Conservation (phyloP, 2,113 vertebrate genomes). For the Apaloderma vittatum region DNA sequence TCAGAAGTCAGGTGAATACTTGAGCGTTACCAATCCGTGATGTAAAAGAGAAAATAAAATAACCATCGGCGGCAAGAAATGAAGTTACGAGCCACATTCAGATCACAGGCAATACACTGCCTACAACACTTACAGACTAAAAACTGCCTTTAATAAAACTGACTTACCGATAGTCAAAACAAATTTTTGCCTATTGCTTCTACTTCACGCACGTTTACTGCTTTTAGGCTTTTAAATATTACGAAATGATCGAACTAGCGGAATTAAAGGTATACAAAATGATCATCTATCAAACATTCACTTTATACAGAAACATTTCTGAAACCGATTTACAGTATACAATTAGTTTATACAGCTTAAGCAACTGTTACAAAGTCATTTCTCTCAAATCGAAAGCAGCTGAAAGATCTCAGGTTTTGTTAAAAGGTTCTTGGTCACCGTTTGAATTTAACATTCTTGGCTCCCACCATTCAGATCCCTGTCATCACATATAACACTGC, state of each 20-base stretch:
- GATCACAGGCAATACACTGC: not conserved
- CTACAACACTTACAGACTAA: conserved; percentile 5
- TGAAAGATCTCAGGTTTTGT: not conserved
- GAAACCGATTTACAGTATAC: conserved; percentile 68
- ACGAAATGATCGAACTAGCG: conserved; percentile 55
- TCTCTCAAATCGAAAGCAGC: conserved; percentile 49
- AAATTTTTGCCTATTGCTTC: conserved; percentile 45
- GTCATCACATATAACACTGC: not conserved
- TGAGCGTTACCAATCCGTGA: not conserved
- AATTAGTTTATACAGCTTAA: conserved; percentile 63
- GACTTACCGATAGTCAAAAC: conserved; percentile 36
- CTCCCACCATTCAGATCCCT: not conserved
- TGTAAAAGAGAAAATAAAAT: not conserved
- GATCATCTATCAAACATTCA: conserved; percentile 71
- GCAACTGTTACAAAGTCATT: conserved; percentile 36
- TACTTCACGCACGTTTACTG: conserved; percentile 49
- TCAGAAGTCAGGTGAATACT: not conserved
- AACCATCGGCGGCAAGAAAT: not conserved
- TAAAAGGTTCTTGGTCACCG: conserved; percentile 17
- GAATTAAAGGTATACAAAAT: conserved; percentile 73
- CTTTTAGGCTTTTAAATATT: conserved; percentile 39
- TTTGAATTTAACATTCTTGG: not conserved
- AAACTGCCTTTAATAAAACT: conserved; percentile 11
- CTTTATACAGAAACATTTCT: conserved; percentile 68
- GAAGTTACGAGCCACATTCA: conserved; percentile 14